Evolutionary conservation across 1,140 invertebrate species (phyloP), one percentile per base, ranked within the genome.

Genomic region (Drosophila ambigua): DNA sequence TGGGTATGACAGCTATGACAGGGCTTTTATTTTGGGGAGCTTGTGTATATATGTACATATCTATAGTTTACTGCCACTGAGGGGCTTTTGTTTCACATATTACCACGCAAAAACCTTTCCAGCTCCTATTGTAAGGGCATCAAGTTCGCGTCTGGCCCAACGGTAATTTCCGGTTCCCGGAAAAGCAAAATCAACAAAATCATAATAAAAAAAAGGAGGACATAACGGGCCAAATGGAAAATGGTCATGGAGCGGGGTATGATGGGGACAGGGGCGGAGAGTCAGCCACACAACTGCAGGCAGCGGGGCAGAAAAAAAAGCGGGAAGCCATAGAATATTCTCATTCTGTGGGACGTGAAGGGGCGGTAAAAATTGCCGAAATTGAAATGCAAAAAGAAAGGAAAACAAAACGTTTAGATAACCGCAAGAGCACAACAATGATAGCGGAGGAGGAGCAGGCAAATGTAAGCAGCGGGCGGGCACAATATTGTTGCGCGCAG

Each of bases 121-220:
- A 20, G 20, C 20, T 20, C 1, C 20, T 20, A 20, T 24, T 64
- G 66, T 35, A 31, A 74, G 72, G 31, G 72, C 53, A 75, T 75
- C 54, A 31, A 15, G n/a, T 15, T 16, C 16, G 54, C 61, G 43
- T 31, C 61, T 49, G 44, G 20, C 43, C 43, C 11, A 35, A 49
- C 31, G 16, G 11, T 44, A 52, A 75, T 75, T 75, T 75, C 72
- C 61, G 54, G 55, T 54, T 59, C 24, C 59, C 61, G 81, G 65
- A 84, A 80, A 81, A 85, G 63, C 62, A 76, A 87, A 87, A 85
- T 85, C 78, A 82, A 87, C 82, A 87, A 82, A 81, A 85, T 85
- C 82, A 87, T 80, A 76, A 85, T 87, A 85, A 81, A 83, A 84
- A 65, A 73, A 26, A n/a, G n/a, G 26, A 26, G 61, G 64, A 55